Evolutionary conservation across 2,113 vertebrate species (phyloP), one percentile per base, ranked within the genome.

Genomic region (Caloenas nicobarica): DNA sequence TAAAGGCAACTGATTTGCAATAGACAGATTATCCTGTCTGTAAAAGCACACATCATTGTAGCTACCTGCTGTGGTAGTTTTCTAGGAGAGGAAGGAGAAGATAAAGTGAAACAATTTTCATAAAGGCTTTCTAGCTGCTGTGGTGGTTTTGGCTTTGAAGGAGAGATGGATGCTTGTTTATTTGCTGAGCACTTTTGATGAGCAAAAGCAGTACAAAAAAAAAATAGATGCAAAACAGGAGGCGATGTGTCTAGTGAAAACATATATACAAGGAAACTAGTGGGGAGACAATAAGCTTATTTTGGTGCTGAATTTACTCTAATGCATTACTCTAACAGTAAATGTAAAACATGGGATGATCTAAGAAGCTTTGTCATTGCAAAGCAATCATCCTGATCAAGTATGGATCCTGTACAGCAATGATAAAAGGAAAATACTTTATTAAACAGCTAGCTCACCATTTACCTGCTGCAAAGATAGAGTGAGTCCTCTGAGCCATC

Each of bases 71-170:
- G 78, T 60, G 79, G 74, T 84, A 76, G 73, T 82, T 95, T 95
- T 95, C 81, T 57, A 79, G 74, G 72, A 95, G 57, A 95, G 36
- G 42, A 74, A 79, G 42, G 28, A 85, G 62, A 87, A 89, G 44
- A 79, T 95, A 40, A 92, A 91, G 44, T 87, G 65, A 89, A 95
- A 82, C 53, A 57, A 44, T 86, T 86, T 78, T 76, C 34, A 82
- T 80, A 91, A 84, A 77, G 61, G 70, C 21, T 76, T 95, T 95
- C 53, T 94, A 89, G 61, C 70, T 76, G 44, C 91, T 89, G 84
- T 95, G 89, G n/a, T 87, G 24, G 51, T 84, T 72, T 31, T 91
- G 78, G 16, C 78, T 95, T 92, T 95, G 89, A 87, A 92, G 53
- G 26, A 85, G 53, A 85, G 26, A 56, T 76, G 15, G 46, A 69